These are phyloP conservation scores for Mus pahari DNA, from an alignment of 2,113 vertebrate genomes.

Conservation along the genomic window DNA sequence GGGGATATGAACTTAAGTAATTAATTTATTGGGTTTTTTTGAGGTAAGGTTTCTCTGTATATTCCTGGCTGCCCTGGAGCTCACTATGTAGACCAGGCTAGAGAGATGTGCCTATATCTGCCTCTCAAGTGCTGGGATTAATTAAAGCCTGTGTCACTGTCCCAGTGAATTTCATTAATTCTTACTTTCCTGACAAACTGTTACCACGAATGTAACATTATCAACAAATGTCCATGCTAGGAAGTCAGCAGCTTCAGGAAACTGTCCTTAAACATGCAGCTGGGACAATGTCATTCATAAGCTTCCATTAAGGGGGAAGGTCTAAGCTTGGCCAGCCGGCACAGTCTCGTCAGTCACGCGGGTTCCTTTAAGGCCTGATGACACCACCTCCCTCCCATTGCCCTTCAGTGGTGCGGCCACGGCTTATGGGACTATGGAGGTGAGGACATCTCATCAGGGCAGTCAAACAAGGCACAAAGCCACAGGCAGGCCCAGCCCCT, in stretches of 20 bases:
- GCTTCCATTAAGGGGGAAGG: no score
- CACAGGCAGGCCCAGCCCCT: neutral
- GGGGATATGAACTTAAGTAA: neutral
- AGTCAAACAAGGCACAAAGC: neutral
- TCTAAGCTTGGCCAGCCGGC: fast-evolving
- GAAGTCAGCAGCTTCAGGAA: neutral
- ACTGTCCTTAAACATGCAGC: neutral
- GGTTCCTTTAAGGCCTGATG: neutral
- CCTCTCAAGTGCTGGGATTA: neutral
- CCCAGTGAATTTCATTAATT: neutral
- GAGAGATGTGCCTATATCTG: neutral
- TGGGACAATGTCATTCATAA: neutral
- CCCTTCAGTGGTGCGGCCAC: no score
- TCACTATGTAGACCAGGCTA: neutral
- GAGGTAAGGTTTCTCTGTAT: neutral
- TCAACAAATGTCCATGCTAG: neutral
- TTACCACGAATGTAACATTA: neutral
- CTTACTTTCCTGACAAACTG: neutral
- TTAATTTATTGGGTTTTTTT: neutral
- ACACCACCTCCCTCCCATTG: neutral
- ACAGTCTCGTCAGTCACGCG: neutral
- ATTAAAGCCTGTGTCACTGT: neutral
- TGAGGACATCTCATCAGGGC: no score
- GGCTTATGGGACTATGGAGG: neutral
- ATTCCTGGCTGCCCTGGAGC: neutral